Evolutionary conservation across 2,888 invertebrate genomes (phyloP), one percentile per base, ranked within the genome.

Genomic region (Empis stercorea): DNA sequence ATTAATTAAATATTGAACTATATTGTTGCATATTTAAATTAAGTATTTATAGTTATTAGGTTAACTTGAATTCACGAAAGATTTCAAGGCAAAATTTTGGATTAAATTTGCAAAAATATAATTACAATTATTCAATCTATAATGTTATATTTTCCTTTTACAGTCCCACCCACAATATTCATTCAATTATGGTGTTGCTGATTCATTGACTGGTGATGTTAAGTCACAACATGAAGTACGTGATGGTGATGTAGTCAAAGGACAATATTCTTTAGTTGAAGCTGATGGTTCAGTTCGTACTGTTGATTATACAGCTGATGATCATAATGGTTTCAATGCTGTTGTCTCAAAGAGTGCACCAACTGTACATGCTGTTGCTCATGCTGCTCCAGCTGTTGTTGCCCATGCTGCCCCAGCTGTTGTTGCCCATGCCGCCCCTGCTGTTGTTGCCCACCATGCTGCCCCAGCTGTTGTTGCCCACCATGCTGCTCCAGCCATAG

Each of bases 231-330:
- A 67, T 50, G 68, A 69, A 59, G 66, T 67, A 45, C 69, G 68
- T 51, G 68, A 69, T 51, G 68, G 68, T 47, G 68, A 69, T 62
- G 68, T 69, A 41, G 68, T 69, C 43, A 69, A 69, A 62, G 70
- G 69, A 56, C 69, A 69, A 51, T 70, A 70, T 61, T 70, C 70
- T 38, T 59, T 70, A 54, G 69, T 70, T 42, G 69, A 70, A 58
- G 68, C 69, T 50, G 69, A 70, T 49, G 69, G 69, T 60, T 69
- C 69, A 47, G 69, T 70, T 53, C 68, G 69, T 51, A 70, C 69
- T 51, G 69, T 70, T 43, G 70, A 70, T 54, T 70, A 70, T 53
- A 66, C 67, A 53, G 70, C 70, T 49, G 69, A 70, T 59, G 69
- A 69, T 42, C 66, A 68, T 56, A 67, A 65, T 43, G 69, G 69